Evolutionary conservation across 1,140 invertebrate genomes (phyloP).

Genomic region (Drosophila mauritiana): DNA sequence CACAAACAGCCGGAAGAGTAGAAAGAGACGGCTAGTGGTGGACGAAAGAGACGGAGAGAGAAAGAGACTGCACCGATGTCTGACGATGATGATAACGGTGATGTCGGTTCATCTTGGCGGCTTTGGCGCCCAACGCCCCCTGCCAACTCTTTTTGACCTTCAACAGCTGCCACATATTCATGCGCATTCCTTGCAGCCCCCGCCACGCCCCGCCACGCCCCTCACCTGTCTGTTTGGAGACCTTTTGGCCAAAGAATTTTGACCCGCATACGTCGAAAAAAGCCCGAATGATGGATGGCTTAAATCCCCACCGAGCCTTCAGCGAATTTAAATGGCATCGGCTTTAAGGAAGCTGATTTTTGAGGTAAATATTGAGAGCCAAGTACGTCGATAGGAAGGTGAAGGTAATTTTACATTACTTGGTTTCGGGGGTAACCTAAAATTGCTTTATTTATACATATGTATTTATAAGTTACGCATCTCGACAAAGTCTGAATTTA

Average conservation of each 20-base stretch:
- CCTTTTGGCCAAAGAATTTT: conserved; percentile 64
- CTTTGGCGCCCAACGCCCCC: conserved; percentile 6
- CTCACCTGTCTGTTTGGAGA: conserved; percentile 16
- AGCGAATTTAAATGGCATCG: conserved; percentile 3
- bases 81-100: conserved; percentile 33
- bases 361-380: background rate
- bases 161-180: conserved; percentile 74
- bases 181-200: conserved; percentile 44
- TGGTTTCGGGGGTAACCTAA: too few relatives aligned
- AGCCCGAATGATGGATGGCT: conserved; percentile 56
- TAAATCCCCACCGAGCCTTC: conserved; percentile 18
- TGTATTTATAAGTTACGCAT: too few relatives aligned
- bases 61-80: conserved; percentile 35
- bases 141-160: conserved; percentile 62
- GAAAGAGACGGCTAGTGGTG: conserved; percentile 3
- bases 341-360: conserved; percentile 11
- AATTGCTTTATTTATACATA: too few relatives aligned
- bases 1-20: conserved; percentile 33
- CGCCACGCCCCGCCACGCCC: background rate
- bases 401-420: too few relatives aligned
- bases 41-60: background rate
- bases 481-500: too few relatives aligned
- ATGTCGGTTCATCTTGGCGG: conserved; percentile 38
- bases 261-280: conserved; percentile 61
- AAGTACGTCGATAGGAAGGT: too few relatives aligned